A percentile compares a stretch with the other conserved stretches of the same genome.
Conservation (phyloP, 64 coral and sea anemone species). For the Orbicella faveolata region DNA sequence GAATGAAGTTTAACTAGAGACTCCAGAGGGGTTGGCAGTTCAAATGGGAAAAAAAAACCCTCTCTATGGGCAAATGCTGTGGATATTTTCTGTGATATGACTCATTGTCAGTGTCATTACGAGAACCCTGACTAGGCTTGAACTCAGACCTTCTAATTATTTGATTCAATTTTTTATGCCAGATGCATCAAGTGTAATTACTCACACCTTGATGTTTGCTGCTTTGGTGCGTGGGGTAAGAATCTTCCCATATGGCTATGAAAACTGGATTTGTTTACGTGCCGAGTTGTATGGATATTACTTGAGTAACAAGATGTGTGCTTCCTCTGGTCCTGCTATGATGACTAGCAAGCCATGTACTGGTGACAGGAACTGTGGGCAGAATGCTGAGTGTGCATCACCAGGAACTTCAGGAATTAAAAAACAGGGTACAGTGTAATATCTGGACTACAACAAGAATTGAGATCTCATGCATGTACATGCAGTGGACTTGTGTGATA, state of each 20-base stretch:
- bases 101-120: background rate
- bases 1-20: too few relatives aligned
- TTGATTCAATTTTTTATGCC: background rate
- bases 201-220: constrained; percentile 50
- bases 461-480: too few relatives aligned
- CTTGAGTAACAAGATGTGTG: constrained; percentile 68
- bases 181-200: constrained; percentile 72
- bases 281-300: constrained; percentile 89
- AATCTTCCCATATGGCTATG: constrained; percentile 50
- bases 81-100: background rate
- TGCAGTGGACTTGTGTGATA: too few relatives aligned
- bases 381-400: constrained; percentile 71
- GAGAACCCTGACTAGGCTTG: too few relatives aligned
- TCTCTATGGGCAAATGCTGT: background rate
- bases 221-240: constrained; percentile 56
- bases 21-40: too few relatives aligned
- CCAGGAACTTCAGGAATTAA: constrained; percentile 20
- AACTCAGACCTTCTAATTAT: too few relatives aligned
- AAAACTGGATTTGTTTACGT: constrained; percentile 88
- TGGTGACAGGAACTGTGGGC: constrained; percentile 83
- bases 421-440: constrained; percentile 49
- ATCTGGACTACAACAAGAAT: background rate
- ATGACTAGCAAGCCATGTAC: constrained; percentile 43
- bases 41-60: too few relatives aligned
- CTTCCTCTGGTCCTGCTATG: constrained; percentile 30